Evolutionary conservation across 1,140 invertebrate genomes (phyloP), one percentile per base, ranked within the genome.

Genomic region (Scaptomyza pallida): DNA sequence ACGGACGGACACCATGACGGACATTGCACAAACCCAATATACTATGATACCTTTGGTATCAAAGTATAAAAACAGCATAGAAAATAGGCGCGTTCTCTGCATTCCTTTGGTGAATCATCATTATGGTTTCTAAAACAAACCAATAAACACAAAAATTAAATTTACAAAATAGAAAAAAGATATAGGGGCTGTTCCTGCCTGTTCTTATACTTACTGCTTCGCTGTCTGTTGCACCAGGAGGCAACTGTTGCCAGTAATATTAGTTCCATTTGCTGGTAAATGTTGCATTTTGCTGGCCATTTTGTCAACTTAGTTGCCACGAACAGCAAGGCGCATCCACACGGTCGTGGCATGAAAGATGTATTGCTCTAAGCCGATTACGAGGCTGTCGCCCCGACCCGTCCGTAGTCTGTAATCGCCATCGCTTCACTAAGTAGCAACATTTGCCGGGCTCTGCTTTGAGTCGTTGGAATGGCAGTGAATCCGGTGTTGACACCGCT

Each of bases 341-440:
- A 67, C 67, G 75, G 69, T 59, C 61, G 64, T 51, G 69, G 62
- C 67, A 71, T 79, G 86, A 72, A 73, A 68, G 89, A 89, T 89
- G 89, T 89, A 89, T 89, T 78, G 80, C 86, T 44, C 19, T 89
- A 89, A 89, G 77, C 86, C 86, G 86, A 78, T 89, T 89, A 89
- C 70, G 57, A 47, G 57, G 57, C 44, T 62, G 63, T 52, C 48
- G 45, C 26, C 61, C 5, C 13, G 9, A 26, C 21, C 48, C 40
- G 26, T 33, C 23, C 15, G 30, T 30, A 26, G 44, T 26, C 21
- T 8, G 16, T 48, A 48, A 35, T n/a, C 55, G 40, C 59, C 21
- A 50, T 12, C 69, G 21, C 19, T 26, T 47, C 41, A 56, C 59
- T 73, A 73, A 81, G 77, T 73, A 80, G 78, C 72, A 50, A 26